Conservation (phyloP, 2,113 vertebrate species). For the Trichechus manatus region DNA sequence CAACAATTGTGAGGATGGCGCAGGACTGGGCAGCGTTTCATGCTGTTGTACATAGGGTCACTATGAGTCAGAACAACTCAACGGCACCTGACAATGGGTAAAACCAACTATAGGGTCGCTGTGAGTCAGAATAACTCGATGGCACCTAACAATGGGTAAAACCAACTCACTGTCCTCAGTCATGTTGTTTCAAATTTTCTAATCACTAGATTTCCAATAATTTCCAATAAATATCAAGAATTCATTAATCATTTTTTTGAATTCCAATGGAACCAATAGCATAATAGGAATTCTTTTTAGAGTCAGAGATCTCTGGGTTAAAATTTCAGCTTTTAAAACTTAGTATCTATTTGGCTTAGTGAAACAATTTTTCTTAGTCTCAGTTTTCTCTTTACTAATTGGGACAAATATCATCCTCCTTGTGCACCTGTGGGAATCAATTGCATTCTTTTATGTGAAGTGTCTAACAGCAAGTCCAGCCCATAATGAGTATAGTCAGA, state of each 20-base stretch:
- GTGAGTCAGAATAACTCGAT: too few species aligned
- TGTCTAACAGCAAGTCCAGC: neutral
- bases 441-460: neutral
- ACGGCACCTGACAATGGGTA: too few species aligned
- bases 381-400: neutral
- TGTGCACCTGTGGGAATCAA: neutral
- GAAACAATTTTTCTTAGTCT: neutral
- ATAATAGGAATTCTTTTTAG: neutral
- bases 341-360: neutral
- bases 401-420: neutral
- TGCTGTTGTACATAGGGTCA: too few species aligned
- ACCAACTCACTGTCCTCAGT: slow-evolving; percentile 11
- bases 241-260: neutral
- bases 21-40: too few species aligned
- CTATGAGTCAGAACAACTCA: too few species aligned
- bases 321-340: neutral
- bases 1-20: too few species aligned
- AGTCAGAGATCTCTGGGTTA: neutral
- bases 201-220: neutral
- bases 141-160: neutral
- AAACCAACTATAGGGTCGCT: too few species aligned
- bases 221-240: neutral
- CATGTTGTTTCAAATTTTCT: neutral
- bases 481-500: neutral
- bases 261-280: neutral